A percentile compares a stretch with the other conserved stretches of the same genome.
phyloP scores from a whole-genome alignment of 2,888 invertebrate genomes.

The Ceriagrion tenellum region DNA sequence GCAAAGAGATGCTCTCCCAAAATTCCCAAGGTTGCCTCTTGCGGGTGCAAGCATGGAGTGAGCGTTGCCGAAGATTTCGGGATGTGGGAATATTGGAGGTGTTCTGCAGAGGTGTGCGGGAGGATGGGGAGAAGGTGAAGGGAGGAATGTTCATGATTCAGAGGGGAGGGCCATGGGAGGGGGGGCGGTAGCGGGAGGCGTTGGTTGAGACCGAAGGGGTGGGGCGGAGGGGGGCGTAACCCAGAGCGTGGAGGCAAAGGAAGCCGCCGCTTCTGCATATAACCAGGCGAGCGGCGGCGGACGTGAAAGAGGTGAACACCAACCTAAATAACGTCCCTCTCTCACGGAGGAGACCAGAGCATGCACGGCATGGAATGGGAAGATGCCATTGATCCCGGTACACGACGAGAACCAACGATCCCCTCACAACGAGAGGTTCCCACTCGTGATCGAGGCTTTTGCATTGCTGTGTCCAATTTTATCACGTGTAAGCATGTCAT shows the following conservation, averaged over 20 bases:
- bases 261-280: constrained; percentile 30
- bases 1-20: not conserved
- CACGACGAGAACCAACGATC: too few species aligned
- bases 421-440: too few species aligned
- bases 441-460: too few species aligned
- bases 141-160: not conserved
- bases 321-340: constrained; percentile 16
- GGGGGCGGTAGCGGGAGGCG: too few species aligned
- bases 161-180: not conserved
- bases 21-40: not conserved
- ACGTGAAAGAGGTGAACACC: constrained; percentile 30
- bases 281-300: not conserved
- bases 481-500: too few species aligned
- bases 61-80: not conserved
- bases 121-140: not conserved
- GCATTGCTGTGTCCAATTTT: too few species aligned
- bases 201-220: not conserved
- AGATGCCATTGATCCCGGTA: not conserved
- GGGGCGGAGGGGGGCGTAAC: constrained; percentile 17
- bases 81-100: not conserved
- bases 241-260: not conserved
- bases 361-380: not conserved
- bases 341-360: not conserved
- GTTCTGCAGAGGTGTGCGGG: not conserved
- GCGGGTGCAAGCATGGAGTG: not conserved